Evolutionary conservation across 2,113 vertebrate genomes (phyloP), one percentile per base, ranked within the genome.

Genomic region (Penelope pileata): DNA sequence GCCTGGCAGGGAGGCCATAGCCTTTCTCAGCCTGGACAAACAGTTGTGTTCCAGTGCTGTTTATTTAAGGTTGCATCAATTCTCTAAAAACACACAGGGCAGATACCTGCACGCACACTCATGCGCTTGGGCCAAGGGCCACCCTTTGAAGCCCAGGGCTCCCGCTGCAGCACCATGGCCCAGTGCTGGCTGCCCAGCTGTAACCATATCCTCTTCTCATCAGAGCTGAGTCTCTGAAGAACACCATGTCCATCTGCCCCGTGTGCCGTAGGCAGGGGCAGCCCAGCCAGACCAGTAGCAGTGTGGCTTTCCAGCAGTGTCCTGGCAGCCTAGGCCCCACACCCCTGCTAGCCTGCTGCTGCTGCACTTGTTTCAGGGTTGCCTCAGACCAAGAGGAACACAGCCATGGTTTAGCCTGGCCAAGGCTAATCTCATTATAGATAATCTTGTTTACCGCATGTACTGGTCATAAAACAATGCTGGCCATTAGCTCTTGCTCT

Each of bases 361-460:
- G 60, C 70, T 63, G 12, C 81, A 18, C 6, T 56, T 91, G 73
- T 74, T 79, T 81, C 77, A 72, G 79, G 63, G 82, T 93, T 96
- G 90, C 83, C 70, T 92, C 91, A 96, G 80, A 90, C 68, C 59
- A 47, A 43, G 83, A 89, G 89, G 93, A 96, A 94, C 54, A 95
- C 92, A 96, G 94, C 83, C 88, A 27, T 74, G 50, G 63, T 88
- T 94, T 82, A 89, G 86, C 68, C 88, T 94, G 91, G 78, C 83
- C 79, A 76, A 93, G 69, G 54, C 82, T 96, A 97, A 96, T 92
- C 94, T 91, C 68, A 91, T 97, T 96, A 89, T 7, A 81, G 75
- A 59, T 95, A 96, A 97, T 96, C 92, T 95, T 93, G 83, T 97
- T 96, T 96, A 87, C 91, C 73, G 26, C 70, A 45, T 45, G 59